phyloP scores from a whole-genome alignment of 1,140 invertebrate genomes.

The Drusus annulatus region DNA sequence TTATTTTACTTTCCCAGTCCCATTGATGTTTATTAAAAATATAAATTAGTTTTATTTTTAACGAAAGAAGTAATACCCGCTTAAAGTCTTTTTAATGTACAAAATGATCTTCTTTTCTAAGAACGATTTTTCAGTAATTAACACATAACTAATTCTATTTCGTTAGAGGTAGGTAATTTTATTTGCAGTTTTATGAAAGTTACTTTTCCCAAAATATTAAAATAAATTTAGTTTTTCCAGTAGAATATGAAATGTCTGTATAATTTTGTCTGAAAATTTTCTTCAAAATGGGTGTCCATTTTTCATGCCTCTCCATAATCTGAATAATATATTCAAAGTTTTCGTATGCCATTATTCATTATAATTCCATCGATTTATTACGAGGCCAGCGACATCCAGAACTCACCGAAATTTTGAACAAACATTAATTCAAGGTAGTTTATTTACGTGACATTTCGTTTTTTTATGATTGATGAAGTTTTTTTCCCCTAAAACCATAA shows the following conservation, averaged over 20 bases:
- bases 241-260: background rate
- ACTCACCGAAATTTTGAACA: constrained; percentile 1
- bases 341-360: constrained; percentile 4
- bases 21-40: no score
- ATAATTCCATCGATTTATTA: constrained; percentile 20
- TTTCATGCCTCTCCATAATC: background rate
- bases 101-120: no score
- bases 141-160: no score
- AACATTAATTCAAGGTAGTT: background rate
- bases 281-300: background rate
- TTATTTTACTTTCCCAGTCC: no score
- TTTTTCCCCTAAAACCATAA: background rate
- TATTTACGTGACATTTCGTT: constrained; percentile 14
- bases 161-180: no score
- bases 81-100: no score
- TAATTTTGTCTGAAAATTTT: background rate
- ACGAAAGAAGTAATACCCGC: no score
- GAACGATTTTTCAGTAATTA: no score
- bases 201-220: no score
- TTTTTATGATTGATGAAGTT: constrained; percentile 26
- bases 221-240: background rate
- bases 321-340: background rate
- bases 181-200: no score
- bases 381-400: background rate
- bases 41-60: no score